These are phyloP conservation scores for Myzus persicae DNA, from an alignment of 1,140 invertebrate species.

Conservation along the genomic window DNA sequence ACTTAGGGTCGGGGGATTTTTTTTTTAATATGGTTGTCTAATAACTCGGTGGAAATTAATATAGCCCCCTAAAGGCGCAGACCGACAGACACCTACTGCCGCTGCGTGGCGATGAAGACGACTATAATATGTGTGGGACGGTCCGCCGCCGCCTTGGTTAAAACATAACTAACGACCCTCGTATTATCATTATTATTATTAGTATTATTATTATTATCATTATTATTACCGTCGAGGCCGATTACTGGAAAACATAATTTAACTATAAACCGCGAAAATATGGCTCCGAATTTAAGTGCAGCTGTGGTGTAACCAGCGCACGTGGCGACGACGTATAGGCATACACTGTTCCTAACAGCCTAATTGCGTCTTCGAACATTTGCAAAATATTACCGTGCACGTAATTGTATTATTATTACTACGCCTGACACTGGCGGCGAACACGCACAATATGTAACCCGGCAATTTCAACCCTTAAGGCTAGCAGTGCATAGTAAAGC, in stretches of 20 bases:
- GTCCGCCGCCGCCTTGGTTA: neutral
- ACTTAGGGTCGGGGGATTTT: conserved; percentile 25
- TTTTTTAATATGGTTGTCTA: conserved; percentile 33
- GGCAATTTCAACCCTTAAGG: neutral
- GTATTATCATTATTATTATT: neutral
- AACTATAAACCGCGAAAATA: neutral
- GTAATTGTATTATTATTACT: neutral
- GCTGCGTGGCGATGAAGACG: neutral
- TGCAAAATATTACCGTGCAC: conserved; percentile 25
- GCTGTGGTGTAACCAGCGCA: neutral
- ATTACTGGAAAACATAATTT: neutral
- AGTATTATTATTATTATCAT: neutral
- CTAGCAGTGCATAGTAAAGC: neutral
- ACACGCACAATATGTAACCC: neutral
- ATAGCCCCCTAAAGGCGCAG: conserved; percentile 16
- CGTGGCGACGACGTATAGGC: neutral
- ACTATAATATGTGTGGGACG: neutral
- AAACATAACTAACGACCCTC: neutral
- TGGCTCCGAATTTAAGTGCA: neutral
- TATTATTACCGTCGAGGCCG: neutral
- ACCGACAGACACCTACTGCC: conserved; percentile 14
- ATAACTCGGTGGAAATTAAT: conserved; percentile 24
- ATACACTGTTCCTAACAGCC: neutral
- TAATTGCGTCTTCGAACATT: conserved; percentile 14
- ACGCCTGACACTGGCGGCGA: neutral